A percentile compares a stretch with the other conserved stretches of the same genome.
phyloP scores from a whole-genome alignment of 2,113 vertebrate genomes.

The Embiotoca jacksoni region DNA sequence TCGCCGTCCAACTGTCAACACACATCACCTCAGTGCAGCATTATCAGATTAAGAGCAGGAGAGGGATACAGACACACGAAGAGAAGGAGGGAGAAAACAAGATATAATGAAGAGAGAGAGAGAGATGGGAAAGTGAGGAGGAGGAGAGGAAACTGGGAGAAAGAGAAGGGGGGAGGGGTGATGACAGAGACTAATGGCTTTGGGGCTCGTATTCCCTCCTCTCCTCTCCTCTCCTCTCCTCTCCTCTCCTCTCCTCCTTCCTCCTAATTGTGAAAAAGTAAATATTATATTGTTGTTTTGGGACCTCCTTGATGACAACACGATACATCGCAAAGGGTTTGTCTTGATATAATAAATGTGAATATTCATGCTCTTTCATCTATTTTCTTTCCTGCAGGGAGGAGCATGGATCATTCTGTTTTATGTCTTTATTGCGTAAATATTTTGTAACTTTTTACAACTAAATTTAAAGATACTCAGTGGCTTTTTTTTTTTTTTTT shows the following conservation, averaged over 20 bases:
- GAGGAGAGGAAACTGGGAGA: constrained; percentile 28
- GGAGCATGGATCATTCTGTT: no score
- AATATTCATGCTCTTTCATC: no score
- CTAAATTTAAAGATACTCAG: no score
- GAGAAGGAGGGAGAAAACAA: constrained; percentile 2
- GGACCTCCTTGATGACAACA: no score
- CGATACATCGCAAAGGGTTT: no score
- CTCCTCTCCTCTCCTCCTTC: constrained; percentile 11
- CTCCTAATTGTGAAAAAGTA: neutral
- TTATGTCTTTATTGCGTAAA: no score
- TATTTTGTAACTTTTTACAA: no score
- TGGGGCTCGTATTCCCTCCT: constrained; percentile 49
- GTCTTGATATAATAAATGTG: no score
- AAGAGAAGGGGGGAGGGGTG: constrained; percentile 47
- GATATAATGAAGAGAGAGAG: constrained; percentile 24
- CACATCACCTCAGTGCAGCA: constrained; percentile 26
- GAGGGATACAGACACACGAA: neutral
- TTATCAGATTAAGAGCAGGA: constrained; percentile 41
- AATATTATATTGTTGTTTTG: no score
- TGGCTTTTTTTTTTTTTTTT: no score
- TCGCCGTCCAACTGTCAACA: constrained; percentile 46
- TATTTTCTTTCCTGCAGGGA: no score
- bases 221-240: constrained; percentile 29
- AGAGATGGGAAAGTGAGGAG: constrained; percentile 17
- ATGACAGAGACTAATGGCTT: constrained; percentile 76